These are phyloP conservation scores for Resseliella maxima DNA, from an alignment of 2,888 invertebrate species.

Conservation along the genomic window DNA sequence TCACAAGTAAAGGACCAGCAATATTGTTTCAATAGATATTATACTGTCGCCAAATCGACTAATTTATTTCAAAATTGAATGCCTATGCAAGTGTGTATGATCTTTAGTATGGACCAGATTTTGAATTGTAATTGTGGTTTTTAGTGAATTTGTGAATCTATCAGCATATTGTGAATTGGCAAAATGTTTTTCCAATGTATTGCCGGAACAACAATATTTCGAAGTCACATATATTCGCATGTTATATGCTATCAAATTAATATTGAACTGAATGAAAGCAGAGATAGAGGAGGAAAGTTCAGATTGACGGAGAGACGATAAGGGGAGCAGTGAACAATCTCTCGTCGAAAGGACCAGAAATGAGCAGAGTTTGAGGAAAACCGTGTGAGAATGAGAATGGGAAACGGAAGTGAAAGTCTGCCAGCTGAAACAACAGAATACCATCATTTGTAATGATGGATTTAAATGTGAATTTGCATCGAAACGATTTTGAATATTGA, in stretches of 20 bases:
- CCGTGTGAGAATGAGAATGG: not conserved
- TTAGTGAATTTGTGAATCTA: not conserved
- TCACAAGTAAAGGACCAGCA: not conserved
- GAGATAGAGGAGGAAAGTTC: too few relatives aligned
- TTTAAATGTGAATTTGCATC: conserved; percentile 53
- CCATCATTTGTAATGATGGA: not conserved
- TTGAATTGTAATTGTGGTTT: not conserved
- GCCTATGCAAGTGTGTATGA: not conserved
- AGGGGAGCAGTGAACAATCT: too few relatives aligned
- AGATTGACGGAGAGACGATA: too few relatives aligned
- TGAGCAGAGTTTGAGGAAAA: too few relatives aligned
- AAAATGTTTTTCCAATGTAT: not conserved
- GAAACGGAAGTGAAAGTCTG: not conserved
- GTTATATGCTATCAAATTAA: too few relatives aligned
- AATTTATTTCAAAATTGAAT: not conserved
- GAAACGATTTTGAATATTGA: not conserved
- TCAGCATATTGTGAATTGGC: not conserved
- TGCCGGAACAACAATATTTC: not conserved
- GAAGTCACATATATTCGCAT: not conserved
- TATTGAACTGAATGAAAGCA: too few relatives aligned
- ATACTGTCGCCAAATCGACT: too few relatives aligned
- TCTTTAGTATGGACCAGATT: not conserved
- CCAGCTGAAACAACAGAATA: not conserved
- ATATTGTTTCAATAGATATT: too few relatives aligned
- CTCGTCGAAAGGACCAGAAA: too few relatives aligned